Percentiles rank a stretch among this genome's conserved stretches.
Evolutionary conservation across 1,140 invertebrate species (phyloP).

Genomic region (Octopus sinensis): DNA sequence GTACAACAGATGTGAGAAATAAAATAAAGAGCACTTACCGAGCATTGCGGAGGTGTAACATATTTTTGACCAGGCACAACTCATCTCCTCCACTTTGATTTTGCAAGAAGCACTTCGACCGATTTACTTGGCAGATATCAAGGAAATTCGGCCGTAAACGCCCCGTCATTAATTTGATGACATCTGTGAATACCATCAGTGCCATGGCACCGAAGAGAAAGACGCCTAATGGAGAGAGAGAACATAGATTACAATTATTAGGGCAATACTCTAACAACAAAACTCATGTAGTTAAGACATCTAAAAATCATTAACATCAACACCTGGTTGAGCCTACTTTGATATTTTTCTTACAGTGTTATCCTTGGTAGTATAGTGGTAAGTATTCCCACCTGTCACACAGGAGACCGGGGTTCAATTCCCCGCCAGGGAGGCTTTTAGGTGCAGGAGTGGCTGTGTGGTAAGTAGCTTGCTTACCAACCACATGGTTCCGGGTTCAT

Average conservation of each 20-base stretch:
- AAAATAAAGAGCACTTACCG: conserved; percentile 30
- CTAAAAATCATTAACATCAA: too few species aligned
- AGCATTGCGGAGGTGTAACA: conserved; percentile 33
- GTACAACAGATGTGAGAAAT: neutral
- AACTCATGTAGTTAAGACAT: too few species aligned
- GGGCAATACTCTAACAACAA: too few species aligned
- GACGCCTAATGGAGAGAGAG: conserved; percentile 34
- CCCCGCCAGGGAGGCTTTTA: too few species aligned
- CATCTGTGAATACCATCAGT: conserved; percentile 49
- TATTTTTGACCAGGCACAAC: conserved; percentile 36
- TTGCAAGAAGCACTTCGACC: conserved; percentile 28
- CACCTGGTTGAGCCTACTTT: too few species aligned
- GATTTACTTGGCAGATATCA: conserved; percentile 41
- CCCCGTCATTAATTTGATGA: conserved; percentile 46
- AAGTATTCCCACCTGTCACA: too few species aligned
- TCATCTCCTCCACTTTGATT: conserved; percentile 30
- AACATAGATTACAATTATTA: neutral
- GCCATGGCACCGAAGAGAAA: conserved; percentile 47
- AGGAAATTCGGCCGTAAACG: conserved; percentile 48
- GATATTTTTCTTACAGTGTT: too few species aligned
- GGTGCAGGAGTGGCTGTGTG: too few species aligned
- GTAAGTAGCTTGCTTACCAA: too few species aligned
- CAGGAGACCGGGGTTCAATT: too few species aligned
- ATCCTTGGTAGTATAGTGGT: too few species aligned
- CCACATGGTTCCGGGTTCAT: too few species aligned